phyloP scores from a whole-genome alignment of 2,797 vertebrate genomes.

The Hoplostethus atlanticus region DNA sequence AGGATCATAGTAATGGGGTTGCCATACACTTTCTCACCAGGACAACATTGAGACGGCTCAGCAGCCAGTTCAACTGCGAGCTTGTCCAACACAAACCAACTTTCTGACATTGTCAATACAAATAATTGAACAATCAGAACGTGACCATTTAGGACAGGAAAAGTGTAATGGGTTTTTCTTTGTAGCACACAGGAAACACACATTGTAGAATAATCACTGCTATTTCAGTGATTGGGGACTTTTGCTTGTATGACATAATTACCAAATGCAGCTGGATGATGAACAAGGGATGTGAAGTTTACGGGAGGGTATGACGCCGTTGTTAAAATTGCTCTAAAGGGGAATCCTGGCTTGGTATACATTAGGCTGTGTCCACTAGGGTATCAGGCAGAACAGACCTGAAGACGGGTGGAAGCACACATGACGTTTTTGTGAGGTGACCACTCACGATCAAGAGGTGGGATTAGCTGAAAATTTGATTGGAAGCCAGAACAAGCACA shows the following conservation, averaged over 20 bases:
- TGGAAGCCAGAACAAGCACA: too few species aligned
- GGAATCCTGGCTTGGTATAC: background rate
- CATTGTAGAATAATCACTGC: slow-evolving; percentile 10
- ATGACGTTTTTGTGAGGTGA: too few species aligned
- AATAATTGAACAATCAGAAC: background rate
- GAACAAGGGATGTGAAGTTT: slow-evolving; percentile 18
- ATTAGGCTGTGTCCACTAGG: background rate
- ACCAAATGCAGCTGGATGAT: slow-evolving; percentile 4
- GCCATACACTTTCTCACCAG: slow-evolving; percentile 38
- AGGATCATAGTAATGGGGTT: slow-evolving; percentile 27
- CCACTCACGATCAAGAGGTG: too few species aligned
- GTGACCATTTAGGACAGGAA: slow-evolving; percentile 20
- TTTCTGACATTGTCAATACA: slow-evolving; percentile 27
- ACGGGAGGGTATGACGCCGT: background rate
- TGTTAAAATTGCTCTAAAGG: background rate
- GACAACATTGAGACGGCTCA: slow-evolving; percentile 25
- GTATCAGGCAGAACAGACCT: too few species aligned
- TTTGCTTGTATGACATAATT: background rate
- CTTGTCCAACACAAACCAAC: slow-evolving; percentile 3
- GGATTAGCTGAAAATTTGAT: too few species aligned
- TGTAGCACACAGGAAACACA: slow-evolving; percentile 22
- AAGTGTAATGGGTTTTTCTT: slow-evolving; percentile 25
- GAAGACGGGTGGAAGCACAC: too few species aligned
- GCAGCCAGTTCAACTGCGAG: background rate
- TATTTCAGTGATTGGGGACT: slow-evolving; percentile 5